A percentile compares a stretch with the other conserved stretches of the same genome.
phyloP scores from a whole-genome alignment of 2,797 vertebrate genomes.

The Sebastes iracundus region DNA sequence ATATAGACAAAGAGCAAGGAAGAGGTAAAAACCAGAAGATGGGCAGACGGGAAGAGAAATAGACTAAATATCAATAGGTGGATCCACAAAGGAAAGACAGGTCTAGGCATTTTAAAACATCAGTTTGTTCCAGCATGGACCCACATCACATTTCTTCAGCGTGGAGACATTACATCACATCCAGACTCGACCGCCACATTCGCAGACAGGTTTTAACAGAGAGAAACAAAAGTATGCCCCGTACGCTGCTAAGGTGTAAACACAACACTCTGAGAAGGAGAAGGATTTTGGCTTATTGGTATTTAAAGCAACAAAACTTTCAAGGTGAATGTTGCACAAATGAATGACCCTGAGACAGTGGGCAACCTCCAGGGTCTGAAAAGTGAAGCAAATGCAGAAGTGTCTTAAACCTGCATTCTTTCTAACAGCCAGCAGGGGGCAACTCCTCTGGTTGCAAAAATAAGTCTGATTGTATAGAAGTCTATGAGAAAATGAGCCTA shows the following conservation, averaged over 20 bases:
- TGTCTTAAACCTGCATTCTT: rapidly evolving
- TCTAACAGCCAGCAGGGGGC: too few species aligned
- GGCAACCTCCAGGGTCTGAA: background rate
- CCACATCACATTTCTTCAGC: background rate
- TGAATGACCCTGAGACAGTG: background rate
- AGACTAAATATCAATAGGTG: background rate
- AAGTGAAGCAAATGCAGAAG: rapidly evolving
- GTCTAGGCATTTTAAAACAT: background rate
- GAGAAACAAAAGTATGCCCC: background rate
- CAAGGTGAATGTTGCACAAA: background rate
- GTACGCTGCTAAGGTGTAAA: background rate
- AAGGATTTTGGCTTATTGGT: background rate
- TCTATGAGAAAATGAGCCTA: too few species aligned
- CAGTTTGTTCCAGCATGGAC: background rate
- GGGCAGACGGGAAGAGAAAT: background rate
- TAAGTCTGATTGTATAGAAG: too few species aligned
- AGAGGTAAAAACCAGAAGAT: background rate
- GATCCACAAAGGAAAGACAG: background rate
- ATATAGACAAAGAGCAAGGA: slow-evolving; percentile 14
- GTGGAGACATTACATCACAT: background rate
- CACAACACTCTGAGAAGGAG: background rate
- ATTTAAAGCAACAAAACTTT: background rate
- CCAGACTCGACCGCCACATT: background rate
- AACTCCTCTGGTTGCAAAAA: too few species aligned
- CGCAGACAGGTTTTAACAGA: slow-evolving; percentile 9